Evolutionary conservation across 2,888 invertebrate genomes (phyloP).

Genomic region (Drosophila anceps): DNA sequence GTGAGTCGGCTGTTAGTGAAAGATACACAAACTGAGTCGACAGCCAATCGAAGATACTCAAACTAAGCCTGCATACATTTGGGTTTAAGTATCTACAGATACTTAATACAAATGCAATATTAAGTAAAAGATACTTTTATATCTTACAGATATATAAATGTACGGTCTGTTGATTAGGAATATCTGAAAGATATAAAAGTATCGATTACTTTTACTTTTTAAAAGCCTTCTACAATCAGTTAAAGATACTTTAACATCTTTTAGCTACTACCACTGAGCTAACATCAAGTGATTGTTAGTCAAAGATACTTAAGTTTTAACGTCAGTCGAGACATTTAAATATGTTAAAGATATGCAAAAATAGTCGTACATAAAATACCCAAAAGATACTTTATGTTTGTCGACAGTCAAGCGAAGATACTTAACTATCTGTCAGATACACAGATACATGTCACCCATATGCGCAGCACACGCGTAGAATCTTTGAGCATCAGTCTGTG

Average conservation of each 20-base stretch:
- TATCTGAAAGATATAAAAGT: neutral
- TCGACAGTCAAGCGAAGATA: neutral
- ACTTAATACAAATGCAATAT: neutral
- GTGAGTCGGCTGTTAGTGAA: neutral
- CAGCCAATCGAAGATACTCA: neutral
- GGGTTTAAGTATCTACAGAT: neutral
- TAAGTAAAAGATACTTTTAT: neutral
- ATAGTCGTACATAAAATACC: conserved; percentile 14
- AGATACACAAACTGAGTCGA: neutral
- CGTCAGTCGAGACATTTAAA: neutral
- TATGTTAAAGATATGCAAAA: conserved; percentile 3
- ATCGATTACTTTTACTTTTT: too few relatives aligned
- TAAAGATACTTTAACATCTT: neutral
- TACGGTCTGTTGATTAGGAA: neutral
- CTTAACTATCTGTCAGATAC: conserved; percentile 12
- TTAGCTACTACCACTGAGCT: neutral
- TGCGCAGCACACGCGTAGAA: conserved; percentile 7
- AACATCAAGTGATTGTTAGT: neutral
- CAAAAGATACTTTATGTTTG: conserved; percentile 18
- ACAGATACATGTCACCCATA: neutral
- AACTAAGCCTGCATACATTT: neutral
- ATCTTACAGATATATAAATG: neutral
- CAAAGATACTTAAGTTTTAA: neutral
- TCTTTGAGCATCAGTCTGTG: neutral
- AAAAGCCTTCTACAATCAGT: neutral